Conservation (phyloP, 2,113 vertebrate genomes). For the Festucalex cinctus region DNA sequence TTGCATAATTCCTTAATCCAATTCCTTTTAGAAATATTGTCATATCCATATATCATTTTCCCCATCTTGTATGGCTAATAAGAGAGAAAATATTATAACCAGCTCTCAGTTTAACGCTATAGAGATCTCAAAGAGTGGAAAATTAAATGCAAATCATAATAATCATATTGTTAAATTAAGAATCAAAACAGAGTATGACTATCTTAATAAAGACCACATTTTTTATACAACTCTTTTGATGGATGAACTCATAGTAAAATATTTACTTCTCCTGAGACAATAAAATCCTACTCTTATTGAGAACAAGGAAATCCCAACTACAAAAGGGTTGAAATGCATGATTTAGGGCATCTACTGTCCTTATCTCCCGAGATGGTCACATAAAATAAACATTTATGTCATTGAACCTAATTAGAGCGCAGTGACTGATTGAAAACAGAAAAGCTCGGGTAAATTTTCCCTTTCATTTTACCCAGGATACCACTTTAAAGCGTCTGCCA, state of each 20-base stretch:
- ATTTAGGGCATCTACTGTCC: not conserved
- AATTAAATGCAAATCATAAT: not conserved
- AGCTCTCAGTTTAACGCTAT: not conserved
- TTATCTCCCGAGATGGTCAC: not conserved
- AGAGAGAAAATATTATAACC: not conserved
- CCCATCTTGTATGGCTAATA: not conserved
- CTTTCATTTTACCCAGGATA: constrained; percentile 28
- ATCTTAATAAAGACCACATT: not conserved
- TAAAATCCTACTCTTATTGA: not conserved
- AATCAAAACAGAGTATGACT: not conserved
- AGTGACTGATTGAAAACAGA: constrained; percentile 36
- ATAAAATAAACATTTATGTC: constrained; percentile 9
- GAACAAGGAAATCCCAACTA: not conserved
- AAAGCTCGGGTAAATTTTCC: constrained; percentile 34
- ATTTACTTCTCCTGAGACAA: not conserved
- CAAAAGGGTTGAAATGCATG: not conserved
- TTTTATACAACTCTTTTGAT: not conserved
- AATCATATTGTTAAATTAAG: not conserved
- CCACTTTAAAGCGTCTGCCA: constrained; percentile 51
- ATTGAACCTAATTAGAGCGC: constrained; percentile 2
- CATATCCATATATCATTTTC: constrained; percentile 1
- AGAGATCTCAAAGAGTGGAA: not conserved
- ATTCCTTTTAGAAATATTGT: constrained; percentile 1
- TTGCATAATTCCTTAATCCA: constrained; percentile 4
- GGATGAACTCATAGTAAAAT: not conserved